Percentiles rank a stretch among this genome's conserved stretches.
Evolutionary conservation across 1,140 invertebrate species (phyloP).

Genomic region (Brachionus sp.): DNA sequence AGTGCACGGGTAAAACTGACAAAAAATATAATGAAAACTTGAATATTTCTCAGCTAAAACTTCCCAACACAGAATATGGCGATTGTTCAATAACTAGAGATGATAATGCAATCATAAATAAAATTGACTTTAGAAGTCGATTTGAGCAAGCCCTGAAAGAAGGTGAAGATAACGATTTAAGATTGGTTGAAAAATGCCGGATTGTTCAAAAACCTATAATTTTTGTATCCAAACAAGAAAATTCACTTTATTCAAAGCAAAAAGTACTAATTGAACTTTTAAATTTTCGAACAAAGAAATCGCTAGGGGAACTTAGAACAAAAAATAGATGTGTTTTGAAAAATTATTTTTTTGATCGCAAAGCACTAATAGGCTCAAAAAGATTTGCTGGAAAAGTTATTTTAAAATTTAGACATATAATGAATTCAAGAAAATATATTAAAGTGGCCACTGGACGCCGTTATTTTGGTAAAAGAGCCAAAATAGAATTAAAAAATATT

Average conservation of each 20-base stretch:
- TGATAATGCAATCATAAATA: neutral
- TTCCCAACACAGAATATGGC: neutral
- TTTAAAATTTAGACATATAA: slow-evolving; percentile 4
- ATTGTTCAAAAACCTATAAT: neutral
- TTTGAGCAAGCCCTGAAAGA: neutral
- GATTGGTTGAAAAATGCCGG: neutral
- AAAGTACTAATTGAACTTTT: neutral
- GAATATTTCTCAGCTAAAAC: neutral
- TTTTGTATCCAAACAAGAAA: neutral
- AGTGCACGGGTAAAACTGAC: neutral
- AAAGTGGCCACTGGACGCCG: neutral
- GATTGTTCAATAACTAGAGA: neutral
- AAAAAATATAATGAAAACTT: neutral
- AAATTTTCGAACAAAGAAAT: neutral
- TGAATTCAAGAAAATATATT: neutral
- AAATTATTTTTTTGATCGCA: neutral
- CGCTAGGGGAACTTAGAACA: neutral
- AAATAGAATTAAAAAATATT: neutral
- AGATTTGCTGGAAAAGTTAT: neutral
- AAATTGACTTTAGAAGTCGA: neutral
- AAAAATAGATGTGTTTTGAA: neutral
- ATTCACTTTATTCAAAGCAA: slow-evolving; percentile 3
- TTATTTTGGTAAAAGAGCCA: neutral
- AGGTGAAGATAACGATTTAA: neutral
- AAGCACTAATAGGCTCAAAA: neutral